Percentiles rank a stretch among this genome's conserved stretches.
Evolutionary conservation across 2,888 invertebrate genomes (phyloP).

Genomic region (Tiphia femorata): DNA sequence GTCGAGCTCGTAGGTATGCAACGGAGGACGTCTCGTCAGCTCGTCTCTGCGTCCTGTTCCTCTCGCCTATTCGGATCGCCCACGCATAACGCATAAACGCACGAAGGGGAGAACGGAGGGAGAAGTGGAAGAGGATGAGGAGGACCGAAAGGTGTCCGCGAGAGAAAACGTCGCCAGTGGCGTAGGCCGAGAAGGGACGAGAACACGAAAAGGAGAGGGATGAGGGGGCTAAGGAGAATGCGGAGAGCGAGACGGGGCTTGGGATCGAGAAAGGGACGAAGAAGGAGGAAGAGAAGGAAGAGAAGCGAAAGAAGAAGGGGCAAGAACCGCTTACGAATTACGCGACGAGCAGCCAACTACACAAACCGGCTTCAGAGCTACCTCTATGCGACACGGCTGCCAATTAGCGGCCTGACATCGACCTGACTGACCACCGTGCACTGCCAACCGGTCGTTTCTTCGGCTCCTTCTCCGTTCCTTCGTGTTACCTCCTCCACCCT

Average conservation of each 20-base stretch:
- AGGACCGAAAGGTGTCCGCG: conserved; percentile 39
- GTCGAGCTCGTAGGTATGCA: conserved; percentile 41
- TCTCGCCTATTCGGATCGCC: conserved; percentile 35
- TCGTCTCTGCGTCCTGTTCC: conserved; percentile 8
- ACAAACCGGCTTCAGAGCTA: conserved; percentile 63
- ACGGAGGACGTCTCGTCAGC: conserved; percentile 27
- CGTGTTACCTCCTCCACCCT: conserved; percentile 14
- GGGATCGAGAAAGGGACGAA: background rate
- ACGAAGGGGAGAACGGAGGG: conserved; percentile 29
- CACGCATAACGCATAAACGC: conserved; percentile 45
- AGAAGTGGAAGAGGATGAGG: too few relatives aligned
- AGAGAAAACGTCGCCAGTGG: conserved; percentile 15
- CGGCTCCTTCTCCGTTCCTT: conserved; percentile 33
- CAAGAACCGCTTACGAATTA: conserved; percentile 66
- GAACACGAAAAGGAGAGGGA: background rate
- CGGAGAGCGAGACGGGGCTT: conserved; percentile 3
- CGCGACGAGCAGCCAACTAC: conserved; percentile 62
- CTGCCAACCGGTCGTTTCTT: conserved; percentile 48
- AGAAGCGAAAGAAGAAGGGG: conserved; percentile 33
- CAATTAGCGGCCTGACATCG: conserved; percentile 67
- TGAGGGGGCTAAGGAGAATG: background rate
- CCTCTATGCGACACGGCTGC: conserved; percentile 66
- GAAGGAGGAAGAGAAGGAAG: conserved; percentile 5
- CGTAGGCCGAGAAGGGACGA: background rate
- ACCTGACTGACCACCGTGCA: conserved; percentile 65